Percentiles rank a stretch among this genome's conserved stretches.
phyloP scores from a whole-genome alignment of 1,140 invertebrate species.

The Tetragonula clypearis region DNA sequence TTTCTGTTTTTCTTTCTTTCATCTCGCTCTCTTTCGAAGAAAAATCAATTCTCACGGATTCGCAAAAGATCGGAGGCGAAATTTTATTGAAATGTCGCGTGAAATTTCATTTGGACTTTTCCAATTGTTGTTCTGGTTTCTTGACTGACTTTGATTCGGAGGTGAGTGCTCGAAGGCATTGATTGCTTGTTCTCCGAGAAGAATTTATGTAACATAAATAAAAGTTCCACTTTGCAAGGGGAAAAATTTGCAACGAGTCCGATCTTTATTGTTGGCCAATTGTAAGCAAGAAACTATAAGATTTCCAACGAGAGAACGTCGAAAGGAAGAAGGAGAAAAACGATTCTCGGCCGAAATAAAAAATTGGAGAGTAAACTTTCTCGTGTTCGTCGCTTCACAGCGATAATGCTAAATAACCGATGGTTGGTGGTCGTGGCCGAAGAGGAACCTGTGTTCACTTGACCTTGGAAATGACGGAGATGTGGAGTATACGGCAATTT shows the following conservation, averaged over 20 bases:
- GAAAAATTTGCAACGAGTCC: neutral
- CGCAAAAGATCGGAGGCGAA: neutral
- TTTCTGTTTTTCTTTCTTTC: neutral
- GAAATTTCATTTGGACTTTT: too few species aligned
- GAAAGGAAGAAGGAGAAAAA: neutral
- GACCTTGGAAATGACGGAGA: slow-evolving; percentile 10
- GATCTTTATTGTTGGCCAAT: neutral
- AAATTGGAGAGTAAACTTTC: neutral
- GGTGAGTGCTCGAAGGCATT: too few species aligned
- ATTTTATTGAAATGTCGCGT: too few species aligned
- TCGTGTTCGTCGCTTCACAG: neutral
- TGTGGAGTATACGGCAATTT: neutral
- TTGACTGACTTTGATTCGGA: too few species aligned
- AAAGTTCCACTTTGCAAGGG: too few species aligned
- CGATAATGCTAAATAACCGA: slow-evolving; percentile 6
- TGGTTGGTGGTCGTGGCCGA: neutral
- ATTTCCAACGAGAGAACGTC: neutral
- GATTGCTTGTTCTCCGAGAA: too few species aligned
- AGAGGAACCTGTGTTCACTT: neutral
- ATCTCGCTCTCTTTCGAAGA: too few species aligned
- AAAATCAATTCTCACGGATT: slow-evolving; percentile 7
- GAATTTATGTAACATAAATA: too few species aligned
- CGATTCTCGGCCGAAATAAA: neutral
- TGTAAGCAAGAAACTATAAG: neutral
- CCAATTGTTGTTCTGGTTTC: too few species aligned